Percentiles rank a stretch among this genome's conserved stretches.
Conservation (phyloP, 2,888 invertebrate genomes). For the Macrosoma leucophasiata region DNA sequence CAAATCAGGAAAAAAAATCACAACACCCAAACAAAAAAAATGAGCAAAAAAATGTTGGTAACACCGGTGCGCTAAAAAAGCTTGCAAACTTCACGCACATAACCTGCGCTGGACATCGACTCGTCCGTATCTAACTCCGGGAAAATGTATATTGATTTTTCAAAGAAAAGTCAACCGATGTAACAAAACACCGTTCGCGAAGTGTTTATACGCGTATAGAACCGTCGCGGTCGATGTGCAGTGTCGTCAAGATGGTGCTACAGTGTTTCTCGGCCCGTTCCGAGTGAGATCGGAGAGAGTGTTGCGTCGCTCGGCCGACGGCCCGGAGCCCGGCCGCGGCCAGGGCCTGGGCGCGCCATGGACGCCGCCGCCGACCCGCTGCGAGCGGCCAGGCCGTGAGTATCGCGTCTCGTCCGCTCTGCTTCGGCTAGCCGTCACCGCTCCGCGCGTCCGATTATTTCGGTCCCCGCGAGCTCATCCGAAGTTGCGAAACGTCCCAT, state of each 20-base stretch:
- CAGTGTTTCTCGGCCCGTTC: constrained; percentile 67
- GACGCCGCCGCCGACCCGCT: constrained; percentile 72
- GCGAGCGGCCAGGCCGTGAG: constrained; percentile 73
- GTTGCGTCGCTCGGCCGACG: constrained; percentile 70
- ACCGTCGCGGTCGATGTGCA: constrained; percentile 68
- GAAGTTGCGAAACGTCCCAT: constrained; percentile 67
- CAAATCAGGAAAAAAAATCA: constrained; percentile 72
- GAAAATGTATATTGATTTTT: constrained; percentile 78
- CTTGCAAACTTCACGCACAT: constrained; percentile 77
- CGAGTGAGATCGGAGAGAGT: constrained; percentile 71
- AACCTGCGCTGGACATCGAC: constrained; percentile 78
- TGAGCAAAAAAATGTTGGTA: constrained; percentile 76
- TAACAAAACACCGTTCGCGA: constrained; percentile 75
- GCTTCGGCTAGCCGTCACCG: constrained; percentile 36
- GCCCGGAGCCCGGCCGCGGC: constrained; percentile 71
- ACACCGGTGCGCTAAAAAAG: constrained; percentile 77
- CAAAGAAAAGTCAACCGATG: constrained; percentile 76
- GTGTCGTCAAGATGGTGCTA: constrained; percentile 73
- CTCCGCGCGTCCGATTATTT: constrained; percentile 60
- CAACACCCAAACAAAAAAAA: constrained; percentile 74
- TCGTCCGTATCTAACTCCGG: constrained; percentile 74
- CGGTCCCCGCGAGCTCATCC: constrained; percentile 59
- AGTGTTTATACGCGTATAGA: constrained; percentile 72
- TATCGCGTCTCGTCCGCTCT: constrained; percentile 41
- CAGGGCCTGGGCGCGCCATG: constrained; percentile 72